phyloP scores from a whole-genome alignment of 2,888 invertebrate genomes.

The Notocelia uddmanniana region DNA sequence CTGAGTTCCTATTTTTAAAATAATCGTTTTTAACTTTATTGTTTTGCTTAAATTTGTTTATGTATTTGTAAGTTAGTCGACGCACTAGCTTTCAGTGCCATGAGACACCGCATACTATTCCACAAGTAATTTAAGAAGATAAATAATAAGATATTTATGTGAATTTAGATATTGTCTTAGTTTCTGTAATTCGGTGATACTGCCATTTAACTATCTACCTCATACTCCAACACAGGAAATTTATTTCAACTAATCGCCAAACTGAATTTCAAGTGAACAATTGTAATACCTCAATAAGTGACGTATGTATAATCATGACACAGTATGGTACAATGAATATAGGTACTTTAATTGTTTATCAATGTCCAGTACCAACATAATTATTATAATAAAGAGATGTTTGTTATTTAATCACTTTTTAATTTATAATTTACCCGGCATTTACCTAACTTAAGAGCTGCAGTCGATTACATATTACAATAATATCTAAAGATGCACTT shows the following conservation, averaged over 20 bases:
- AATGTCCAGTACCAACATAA: slow-evolving; percentile 80
- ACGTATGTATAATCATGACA: slow-evolving; percentile 70
- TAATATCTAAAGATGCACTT: too few species aligned
- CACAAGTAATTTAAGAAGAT: slow-evolving; percentile 38
- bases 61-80: slow-evolving; percentile 63
- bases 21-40: slow-evolving; percentile 64
- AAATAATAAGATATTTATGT: slow-evolving; percentile 45
- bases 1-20: slow-evolving; percentile 82
- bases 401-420: slow-evolving; percentile 74
- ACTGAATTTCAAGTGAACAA: slow-evolving; percentile 57
- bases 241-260: slow-evolving; percentile 55
- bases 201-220: slow-evolving; percentile 73
- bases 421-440: slow-evolving; percentile 48
- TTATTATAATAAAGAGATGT: slow-evolving; percentile 83
- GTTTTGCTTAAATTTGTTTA: slow-evolving; percentile 70
- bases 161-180: slow-evolving; percentile 50
- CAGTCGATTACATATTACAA: too few species aligned
- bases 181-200: slow-evolving; percentile 48
- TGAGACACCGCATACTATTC: slow-evolving; percentile 49
- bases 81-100: slow-evolving; percentile 59
- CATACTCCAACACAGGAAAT: slow-evolving; percentile 68
- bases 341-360: slow-evolving; percentile 80
- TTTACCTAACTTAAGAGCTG: background rate
- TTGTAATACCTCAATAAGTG: slow-evolving; percentile 70
- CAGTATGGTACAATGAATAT: slow-evolving; percentile 75